phyloP scores from a whole-genome alignment of 2,797 vertebrate species.

The Acomys russatus region DNA sequence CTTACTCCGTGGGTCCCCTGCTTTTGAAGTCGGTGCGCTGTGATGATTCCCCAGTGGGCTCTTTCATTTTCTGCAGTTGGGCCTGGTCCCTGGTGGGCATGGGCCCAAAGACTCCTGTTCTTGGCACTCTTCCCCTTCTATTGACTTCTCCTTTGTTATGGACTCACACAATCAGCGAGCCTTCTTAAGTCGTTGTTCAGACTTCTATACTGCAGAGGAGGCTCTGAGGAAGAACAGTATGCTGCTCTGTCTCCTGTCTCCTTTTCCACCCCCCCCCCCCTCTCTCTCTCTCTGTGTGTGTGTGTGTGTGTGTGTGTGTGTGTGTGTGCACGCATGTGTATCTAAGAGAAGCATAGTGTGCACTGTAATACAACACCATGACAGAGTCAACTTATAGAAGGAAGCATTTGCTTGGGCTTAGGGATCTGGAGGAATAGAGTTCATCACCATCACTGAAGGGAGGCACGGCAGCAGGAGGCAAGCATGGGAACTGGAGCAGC shows the following conservation, averaged over 20 bases:
- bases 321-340: too few relatives aligned
- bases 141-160: constrained; percentile 66
- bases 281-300: too few relatives aligned
- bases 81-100: constrained; percentile 68
- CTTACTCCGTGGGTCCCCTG: background rate
- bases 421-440: too few relatives aligned
- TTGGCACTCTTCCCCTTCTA: constrained; percentile 74
- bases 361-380: background rate
- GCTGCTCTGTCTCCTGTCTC: background rate
- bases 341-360: background rate
- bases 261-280: background rate
- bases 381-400: background rate
- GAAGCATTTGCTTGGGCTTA: background rate
- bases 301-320: background rate
- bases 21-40: constrained; percentile 65
- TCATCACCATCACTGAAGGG: background rate
- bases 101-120: constrained; percentile 53
- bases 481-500: background rate
- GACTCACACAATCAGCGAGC: background rate
- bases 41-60: constrained; percentile 68
- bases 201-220: background rate
- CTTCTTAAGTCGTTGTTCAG: background rate
- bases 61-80: constrained; percentile 57
- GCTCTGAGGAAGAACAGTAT: background rate
- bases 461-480: background rate